These are phyloP conservation scores for Pantherophis guttatus DNA, from an alignment of 2,113 vertebrate species.

Conservation along the genomic window DNA sequence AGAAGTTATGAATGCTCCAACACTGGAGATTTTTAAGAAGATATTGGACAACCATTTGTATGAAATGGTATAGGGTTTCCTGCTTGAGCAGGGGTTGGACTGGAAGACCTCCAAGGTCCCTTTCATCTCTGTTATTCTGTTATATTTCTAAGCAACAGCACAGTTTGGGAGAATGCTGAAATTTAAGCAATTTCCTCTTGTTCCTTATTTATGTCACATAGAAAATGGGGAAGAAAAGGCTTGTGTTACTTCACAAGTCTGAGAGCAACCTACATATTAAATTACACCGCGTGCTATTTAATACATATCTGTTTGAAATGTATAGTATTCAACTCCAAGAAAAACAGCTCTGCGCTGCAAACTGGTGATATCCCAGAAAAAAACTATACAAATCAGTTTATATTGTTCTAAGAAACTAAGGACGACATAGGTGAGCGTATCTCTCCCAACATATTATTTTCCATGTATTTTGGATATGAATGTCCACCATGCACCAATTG, in stretches of 20 bases:
- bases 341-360: not conserved
- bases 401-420: not conserved
- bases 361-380: not conserved
- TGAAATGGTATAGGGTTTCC: not conserved
- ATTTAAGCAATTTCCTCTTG: not conserved
- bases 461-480: not conserved
- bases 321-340: accelerated
- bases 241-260: not conserved
- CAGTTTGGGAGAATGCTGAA: not conserved
- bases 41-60: not conserved
- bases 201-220: not conserved
- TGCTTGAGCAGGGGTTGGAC: not conserved
- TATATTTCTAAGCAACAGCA: not conserved
- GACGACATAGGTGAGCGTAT: not conserved
- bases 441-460: not conserved
- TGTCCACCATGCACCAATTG: not conserved
- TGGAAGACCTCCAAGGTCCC: not conserved
- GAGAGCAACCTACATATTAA: accelerated
- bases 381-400: not conserved
- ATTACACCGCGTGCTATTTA: not conserved
- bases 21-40: not conserved
- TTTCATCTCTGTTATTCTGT: not conserved
- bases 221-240: not conserved
- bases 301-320: accelerated
- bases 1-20: not conserved